These are phyloP conservation scores for Sicus ferrugineus DNA, from an alignment of 2,888 invertebrate genomes.

Conservation along the genomic window DNA sequence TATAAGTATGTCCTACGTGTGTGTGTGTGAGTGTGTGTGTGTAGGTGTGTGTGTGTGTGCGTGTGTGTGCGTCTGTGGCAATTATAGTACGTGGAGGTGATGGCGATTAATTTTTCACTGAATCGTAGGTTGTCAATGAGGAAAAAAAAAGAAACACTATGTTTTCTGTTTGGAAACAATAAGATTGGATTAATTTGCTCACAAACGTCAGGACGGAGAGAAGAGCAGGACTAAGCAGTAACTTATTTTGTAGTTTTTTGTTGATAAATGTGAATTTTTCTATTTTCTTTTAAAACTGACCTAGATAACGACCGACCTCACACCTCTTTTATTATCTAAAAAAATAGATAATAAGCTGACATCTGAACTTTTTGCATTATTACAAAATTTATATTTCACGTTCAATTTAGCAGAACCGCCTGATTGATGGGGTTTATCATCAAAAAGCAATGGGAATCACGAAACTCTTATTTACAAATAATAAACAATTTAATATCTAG, in stretches of 20 bases:
- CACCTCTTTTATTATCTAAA: neutral
- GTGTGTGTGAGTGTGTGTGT: neutral
- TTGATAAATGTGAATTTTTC: no score
- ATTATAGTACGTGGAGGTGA: constrained; percentile 47
- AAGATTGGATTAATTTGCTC: constrained; percentile 42
- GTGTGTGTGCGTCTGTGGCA: neutral
- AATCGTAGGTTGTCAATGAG: constrained; percentile 25
- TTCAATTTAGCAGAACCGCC: no score
- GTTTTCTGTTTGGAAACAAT: constrained; percentile 39
- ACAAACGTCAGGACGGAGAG: no score
- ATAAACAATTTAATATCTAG: constrained; percentile 15
- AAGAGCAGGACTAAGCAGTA: no score
- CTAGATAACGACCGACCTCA: neutral
- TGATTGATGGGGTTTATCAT: no score
- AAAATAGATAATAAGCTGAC: neutral
- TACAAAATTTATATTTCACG: neutral
- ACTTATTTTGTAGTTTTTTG: no score
- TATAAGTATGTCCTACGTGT: neutral
- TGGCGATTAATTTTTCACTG: constrained; percentile 45
- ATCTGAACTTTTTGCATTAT: neutral
- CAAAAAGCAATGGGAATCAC: neutral
- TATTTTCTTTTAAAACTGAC: no score
- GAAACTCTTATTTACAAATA: constrained; percentile 1
- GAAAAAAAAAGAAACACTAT: neutral
- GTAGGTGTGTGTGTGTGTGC: neutral